Evolutionary conservation across 2,797 vertebrate genomes (phyloP).

Genomic region (Etheostoma perlongum): DNA sequence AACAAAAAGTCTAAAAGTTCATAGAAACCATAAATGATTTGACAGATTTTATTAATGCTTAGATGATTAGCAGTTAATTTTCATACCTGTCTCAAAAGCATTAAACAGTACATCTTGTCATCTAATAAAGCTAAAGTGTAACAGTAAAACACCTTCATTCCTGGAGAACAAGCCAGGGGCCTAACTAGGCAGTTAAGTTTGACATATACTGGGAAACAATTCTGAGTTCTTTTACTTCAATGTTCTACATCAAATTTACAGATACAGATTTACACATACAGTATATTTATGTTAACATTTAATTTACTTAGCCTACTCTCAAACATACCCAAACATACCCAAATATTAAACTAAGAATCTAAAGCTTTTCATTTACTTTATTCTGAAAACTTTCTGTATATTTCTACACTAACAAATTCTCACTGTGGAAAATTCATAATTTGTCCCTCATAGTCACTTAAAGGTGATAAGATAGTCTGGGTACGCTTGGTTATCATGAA

Average conservation of each 20-base stretch:
- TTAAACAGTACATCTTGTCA: neutral
- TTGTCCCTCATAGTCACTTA: slow-evolving; percentile 26
- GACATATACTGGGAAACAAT: neutral
- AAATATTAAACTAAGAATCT: neutral
- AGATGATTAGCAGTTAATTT: neutral
- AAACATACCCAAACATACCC: neutral
- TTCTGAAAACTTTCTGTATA: neutral
- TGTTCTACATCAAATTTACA: neutral
- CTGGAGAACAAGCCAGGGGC: neutral
- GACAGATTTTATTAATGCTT: neutral
- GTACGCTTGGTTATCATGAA: slow-evolving; percentile 78
- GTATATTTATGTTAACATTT: neutral
- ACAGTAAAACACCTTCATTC: neutral
- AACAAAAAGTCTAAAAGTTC: neutral
- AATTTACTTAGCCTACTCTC: no score
- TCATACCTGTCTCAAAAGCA: neutral
- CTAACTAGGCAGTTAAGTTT: neutral
- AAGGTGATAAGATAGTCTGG: slow-evolving; percentile 83
- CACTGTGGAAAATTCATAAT: neutral
- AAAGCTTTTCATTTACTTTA: neutral
- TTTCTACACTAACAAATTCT: no score
- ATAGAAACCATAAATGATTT: neutral
- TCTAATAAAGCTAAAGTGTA: neutral
- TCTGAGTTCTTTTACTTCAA: neutral
- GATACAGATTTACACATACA: neutral